phyloP scores from a whole-genome alignment of 2,888 invertebrate species.

The Danaus chrysippus region DNA sequence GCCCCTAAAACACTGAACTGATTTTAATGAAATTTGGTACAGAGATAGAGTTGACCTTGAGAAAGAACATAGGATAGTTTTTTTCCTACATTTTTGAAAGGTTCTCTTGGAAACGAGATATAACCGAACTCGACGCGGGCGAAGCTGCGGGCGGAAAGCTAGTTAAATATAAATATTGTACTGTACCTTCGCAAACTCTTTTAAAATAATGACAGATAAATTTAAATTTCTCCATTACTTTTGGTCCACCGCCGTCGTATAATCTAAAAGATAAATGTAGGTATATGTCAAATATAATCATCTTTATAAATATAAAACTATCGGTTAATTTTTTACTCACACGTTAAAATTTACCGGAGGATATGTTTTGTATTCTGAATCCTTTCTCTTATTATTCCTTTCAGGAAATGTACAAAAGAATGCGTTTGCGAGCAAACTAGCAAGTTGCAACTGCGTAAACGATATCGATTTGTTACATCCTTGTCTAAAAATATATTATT shows the following conservation, averaged over 20 bases:
- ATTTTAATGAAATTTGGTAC: too few relatives aligned
- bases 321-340: constrained; percentile 57
- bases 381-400: constrained; percentile 82
- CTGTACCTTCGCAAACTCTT: constrained; percentile 83
- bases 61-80: too few relatives aligned
- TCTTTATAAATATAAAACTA: too few relatives aligned
- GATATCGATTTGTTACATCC: constrained; percentile 71
- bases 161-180: neutral
- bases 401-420: constrained; percentile 97
- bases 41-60: too few relatives aligned
- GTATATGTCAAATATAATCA: neutral
- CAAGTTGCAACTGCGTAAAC: constrained; percentile 88
- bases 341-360: constrained; percentile 93
- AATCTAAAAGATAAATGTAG: constrained; percentile 70
- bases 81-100: too few relatives aligned
- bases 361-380: constrained; percentile 84
- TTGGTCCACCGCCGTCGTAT: constrained; percentile 73
- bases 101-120: too few relatives aligned
- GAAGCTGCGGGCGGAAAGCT: too few relatives aligned
- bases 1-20: too few relatives aligned
- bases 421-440: constrained; percentile 93
- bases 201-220: constrained; percentile 94
- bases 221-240: constrained; percentile 89
- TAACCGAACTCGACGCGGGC: too few relatives aligned
- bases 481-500: constrained; percentile 50